Percentiles rank a stretch among this genome's conserved stretches.
Conservation (phyloP, 2,888 invertebrate genomes). For the Calameuta filiformis region DNA sequence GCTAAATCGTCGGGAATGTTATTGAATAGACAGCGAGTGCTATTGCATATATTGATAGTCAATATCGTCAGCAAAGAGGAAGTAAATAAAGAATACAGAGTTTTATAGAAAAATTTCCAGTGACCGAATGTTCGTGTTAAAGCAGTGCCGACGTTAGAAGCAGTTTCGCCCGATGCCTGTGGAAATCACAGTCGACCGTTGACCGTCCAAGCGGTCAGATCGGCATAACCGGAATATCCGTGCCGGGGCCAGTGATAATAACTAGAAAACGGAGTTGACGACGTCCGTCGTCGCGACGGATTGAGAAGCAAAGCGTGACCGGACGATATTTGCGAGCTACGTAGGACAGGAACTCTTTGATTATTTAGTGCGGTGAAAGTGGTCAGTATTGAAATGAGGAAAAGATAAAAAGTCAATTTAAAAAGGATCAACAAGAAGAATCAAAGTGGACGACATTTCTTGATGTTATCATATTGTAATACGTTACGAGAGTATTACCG, state of each 20-base stretch:
- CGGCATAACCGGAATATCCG: slow-evolving; percentile 7
- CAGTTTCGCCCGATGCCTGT: slow-evolving; percentile 3
- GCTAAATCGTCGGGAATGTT: background rate
- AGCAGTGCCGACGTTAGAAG: background rate
- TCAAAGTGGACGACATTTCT: background rate
- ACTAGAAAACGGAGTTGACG: background rate
- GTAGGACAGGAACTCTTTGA: background rate
- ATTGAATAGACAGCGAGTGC: background rate
- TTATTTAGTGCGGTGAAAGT: background rate
- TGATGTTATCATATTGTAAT: background rate
- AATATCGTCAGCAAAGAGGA: background rate
- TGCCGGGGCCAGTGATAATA: background rate
- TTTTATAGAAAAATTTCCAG: background rate
- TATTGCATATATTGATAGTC: background rate
- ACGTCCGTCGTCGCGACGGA: background rate
- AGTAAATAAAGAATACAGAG: background rate
- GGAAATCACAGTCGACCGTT: slow-evolving; percentile 32
- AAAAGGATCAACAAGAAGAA: background rate
- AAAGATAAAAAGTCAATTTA: background rate
- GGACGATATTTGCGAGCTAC: background rate
- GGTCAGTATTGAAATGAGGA: background rate
- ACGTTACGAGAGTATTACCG: background rate
- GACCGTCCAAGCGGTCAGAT: slow-evolving; percentile 27
- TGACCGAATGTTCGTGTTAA: background rate
- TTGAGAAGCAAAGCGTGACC: background rate